Evolutionary conservation across 2,113 vertebrate species (phyloP).

Genomic region (Atherinomorus stipes): DNA sequence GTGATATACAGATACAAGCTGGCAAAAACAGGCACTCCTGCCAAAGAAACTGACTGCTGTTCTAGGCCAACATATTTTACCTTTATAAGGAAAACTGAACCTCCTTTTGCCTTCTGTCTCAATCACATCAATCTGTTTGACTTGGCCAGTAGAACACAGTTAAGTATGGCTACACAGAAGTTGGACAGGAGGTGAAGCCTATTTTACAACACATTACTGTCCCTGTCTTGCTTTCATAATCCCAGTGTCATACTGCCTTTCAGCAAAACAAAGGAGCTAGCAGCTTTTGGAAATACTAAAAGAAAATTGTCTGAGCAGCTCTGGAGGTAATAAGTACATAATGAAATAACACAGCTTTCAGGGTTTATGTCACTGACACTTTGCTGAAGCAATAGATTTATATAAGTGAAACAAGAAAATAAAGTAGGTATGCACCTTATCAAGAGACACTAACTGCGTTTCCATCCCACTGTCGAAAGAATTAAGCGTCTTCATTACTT

Average conservation of each 20-base stretch:
- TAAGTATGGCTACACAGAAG: constrained; percentile 46
- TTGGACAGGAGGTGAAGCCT: constrained; percentile 25
- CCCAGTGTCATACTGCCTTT: constrained; percentile 50
- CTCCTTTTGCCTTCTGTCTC: constrained; percentile 35
- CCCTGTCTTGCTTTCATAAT: constrained; percentile 49
- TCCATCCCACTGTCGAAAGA: too few species aligned
- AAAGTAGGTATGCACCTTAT: constrained; percentile 14
- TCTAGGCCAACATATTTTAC: constrained; percentile 78
- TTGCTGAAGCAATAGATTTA: constrained; percentile 50
- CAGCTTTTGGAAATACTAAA: constrained; percentile 54
- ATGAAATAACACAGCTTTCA: constrained; percentile 43
- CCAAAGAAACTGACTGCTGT: constrained; percentile 56
- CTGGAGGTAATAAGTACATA: constrained; percentile 42
- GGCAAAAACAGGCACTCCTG: constrained; percentile 54
- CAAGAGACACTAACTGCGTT: too few species aligned
- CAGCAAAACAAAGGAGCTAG: constrained; percentile 33
- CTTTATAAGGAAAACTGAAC: constrained; percentile 80
- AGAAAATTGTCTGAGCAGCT: constrained; percentile 48
- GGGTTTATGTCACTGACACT: constrained; percentile 44
- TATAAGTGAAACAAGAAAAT: constrained; percentile 21
- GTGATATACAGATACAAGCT: constrained; percentile 56
- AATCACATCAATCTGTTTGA: constrained; percentile 59
- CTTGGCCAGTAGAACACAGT: constrained; percentile 46
- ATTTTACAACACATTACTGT: constrained; percentile 48
- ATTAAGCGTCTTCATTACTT: too few species aligned